Conservation (phyloP, 1,140 invertebrate genomes). For the Drosophila arawakana region DNA sequence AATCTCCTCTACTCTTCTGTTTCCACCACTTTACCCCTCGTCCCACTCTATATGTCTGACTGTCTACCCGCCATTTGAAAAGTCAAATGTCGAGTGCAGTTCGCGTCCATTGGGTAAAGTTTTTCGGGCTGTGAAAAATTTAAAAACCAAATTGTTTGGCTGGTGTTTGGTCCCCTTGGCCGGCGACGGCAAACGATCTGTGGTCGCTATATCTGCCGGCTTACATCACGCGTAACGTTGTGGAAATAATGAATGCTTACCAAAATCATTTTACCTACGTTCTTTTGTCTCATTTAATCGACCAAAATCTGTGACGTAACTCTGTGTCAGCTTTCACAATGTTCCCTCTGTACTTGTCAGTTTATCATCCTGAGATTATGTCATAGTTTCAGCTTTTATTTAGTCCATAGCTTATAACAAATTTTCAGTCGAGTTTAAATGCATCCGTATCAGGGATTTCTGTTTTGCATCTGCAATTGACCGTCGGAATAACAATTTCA, state of each 20-base stretch:
- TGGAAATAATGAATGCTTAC: slow-evolving; percentile 70
- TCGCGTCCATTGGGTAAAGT: slow-evolving; percentile 61
- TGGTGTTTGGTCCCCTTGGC: slow-evolving; percentile 29
- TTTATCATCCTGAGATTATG: slow-evolving; percentile 38
- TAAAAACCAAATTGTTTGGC: slow-evolving; percentile 64
- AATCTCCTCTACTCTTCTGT: not conserved
- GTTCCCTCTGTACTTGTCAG: slow-evolving; percentile 12
- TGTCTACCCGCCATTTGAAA: slow-evolving; percentile 51
- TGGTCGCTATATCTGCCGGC: slow-evolving; percentile 5
- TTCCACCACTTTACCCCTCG: no score
- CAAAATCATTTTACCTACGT: not conserved
- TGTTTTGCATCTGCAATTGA: slow-evolving; percentile 23
- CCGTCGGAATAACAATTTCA: slow-evolving; percentile 1
- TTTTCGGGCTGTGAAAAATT: slow-evolving; percentile 44
- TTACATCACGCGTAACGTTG: slow-evolving; percentile 54
- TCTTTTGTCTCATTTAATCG: slow-evolving; percentile 35
- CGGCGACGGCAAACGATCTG: slow-evolving; percentile 21
- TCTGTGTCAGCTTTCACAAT: slow-evolving; percentile 60
- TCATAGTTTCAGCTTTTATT: not conserved
- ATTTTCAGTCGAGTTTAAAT: not conserved
- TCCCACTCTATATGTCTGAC: not conserved
- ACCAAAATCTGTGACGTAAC: slow-evolving; percentile 50
- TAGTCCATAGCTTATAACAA: slow-evolving; percentile 3
- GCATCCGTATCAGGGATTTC: not conserved
- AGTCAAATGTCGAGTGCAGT: slow-evolving; percentile 70